These are phyloP conservation scores for Pseudococcus viburni DNA, from an alignment of 2,888 invertebrate genomes.

Conservation along the genomic window DNA sequence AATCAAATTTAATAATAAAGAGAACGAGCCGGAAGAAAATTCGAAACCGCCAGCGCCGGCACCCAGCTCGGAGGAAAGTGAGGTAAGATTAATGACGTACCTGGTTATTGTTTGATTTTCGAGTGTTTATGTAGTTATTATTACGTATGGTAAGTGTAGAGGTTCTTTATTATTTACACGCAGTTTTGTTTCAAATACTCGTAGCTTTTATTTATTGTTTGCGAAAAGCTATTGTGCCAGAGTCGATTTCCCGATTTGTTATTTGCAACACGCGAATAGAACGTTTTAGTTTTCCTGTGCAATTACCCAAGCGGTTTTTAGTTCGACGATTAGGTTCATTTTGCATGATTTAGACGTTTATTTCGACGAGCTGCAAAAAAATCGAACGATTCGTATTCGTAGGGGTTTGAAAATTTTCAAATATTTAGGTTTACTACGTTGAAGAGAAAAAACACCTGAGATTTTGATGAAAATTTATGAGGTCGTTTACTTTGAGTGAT, in stretches of 20 bases:
- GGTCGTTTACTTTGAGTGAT: too few relatives aligned
- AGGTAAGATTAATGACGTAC: constrained; percentile 50
- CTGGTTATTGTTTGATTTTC: not conserved
- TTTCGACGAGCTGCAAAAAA: not conserved
- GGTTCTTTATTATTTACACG: not conserved
- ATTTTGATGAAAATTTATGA: too few relatives aligned
- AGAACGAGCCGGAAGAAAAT: constrained; percentile 60
- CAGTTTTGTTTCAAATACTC: not conserved
- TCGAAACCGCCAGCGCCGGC: not conserved
- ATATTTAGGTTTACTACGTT: too few relatives aligned
- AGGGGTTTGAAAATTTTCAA: too few relatives aligned
- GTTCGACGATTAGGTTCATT: too few relatives aligned
- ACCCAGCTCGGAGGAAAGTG: constrained; percentile 39
- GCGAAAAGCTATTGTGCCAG: not conserved
- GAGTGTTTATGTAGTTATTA: not conserved
- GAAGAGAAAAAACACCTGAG: too few relatives aligned
- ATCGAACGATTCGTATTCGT: not conserved
- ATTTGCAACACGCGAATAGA: not conserved
- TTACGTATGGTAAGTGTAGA: not conserved
- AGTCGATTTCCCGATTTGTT: not conserved
- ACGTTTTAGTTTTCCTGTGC: not conserved
- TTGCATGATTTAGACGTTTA: not conserved
- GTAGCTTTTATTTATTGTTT: constrained; percentile 3
- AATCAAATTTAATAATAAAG: constrained; percentile 66
- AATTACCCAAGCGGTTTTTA: not conserved